These are phyloP conservation scores for Hipposideros armiger DNA, from an alignment of 2,113 vertebrate species.

Conservation along the genomic window DNA sequence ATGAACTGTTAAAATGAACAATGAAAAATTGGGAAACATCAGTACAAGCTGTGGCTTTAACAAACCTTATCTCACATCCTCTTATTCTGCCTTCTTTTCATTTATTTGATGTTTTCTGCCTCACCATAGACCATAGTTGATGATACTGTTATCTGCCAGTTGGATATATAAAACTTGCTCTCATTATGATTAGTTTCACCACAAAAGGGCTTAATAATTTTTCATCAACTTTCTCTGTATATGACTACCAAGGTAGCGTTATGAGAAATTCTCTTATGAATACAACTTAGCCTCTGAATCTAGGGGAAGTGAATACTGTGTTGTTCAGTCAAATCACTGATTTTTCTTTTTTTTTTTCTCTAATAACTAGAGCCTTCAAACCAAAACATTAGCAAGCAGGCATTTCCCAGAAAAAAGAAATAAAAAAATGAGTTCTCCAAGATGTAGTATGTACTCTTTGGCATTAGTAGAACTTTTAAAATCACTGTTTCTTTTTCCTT, in stretches of 20 bases:
- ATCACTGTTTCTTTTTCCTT: not conserved
- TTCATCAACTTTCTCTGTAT: not conserved
- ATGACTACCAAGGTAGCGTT: not conserved
- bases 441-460: not conserved
- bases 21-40: constrained; percentile 62
- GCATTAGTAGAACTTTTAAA: not conserved
- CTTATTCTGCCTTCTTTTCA: not conserved
- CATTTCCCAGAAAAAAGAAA: not conserved
- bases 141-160: not conserved
- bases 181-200: not conserved
- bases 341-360: not conserved
- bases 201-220: not conserved
- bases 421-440: not conserved
- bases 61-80: not conserved
- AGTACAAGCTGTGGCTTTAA: not conserved
- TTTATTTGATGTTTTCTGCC: not conserved
- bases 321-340: not conserved
- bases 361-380: not conserved
- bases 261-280: not conserved
- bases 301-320: not conserved
- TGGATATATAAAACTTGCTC: not conserved
- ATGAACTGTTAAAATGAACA: constrained; percentile 67
- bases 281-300: not conserved
- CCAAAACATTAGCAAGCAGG: not conserved
- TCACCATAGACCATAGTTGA: not conserved